phyloP scores from a whole-genome alignment of 1,140 invertebrate genomes.

The Drosophila mayri region DNA sequence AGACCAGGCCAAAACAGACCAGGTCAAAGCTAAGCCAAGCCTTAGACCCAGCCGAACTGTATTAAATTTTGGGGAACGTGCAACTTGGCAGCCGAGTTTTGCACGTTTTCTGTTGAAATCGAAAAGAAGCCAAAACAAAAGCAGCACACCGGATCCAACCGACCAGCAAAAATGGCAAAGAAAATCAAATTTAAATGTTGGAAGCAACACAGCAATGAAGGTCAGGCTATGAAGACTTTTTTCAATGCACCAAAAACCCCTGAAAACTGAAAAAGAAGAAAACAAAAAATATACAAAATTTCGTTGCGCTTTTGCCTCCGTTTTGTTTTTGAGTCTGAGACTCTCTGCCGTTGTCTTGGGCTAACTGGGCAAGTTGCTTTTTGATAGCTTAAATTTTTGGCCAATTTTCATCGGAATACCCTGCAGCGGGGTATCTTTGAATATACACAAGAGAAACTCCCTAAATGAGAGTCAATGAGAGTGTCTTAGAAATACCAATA shows the following conservation, averaged over 20 bases:
- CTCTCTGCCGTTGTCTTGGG: conserved; percentile 41
- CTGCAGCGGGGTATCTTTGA: background rate
- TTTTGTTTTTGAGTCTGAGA: conserved; percentile 16
- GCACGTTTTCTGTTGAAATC: conserved; percentile 81
- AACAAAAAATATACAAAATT: conserved; percentile 25
- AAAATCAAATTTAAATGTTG: conserved; percentile 80
- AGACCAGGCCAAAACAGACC: conserved; percentile 11
- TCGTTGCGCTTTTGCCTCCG: conserved; percentile 45
- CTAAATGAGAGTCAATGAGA: background rate
- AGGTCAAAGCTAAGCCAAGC: conserved; percentile 49
- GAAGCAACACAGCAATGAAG: conserved; percentile 71
- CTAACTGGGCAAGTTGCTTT: conserved; percentile 54
- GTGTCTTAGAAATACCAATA: background rate
- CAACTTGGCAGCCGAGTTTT: conserved; percentile 66
- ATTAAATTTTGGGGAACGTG: conserved; percentile 74
- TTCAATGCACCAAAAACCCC: conserved; percentile 29
- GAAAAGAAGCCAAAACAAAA: conserved; percentile 57
- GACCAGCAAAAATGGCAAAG: conserved; percentile 27
- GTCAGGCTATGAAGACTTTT: conserved; percentile 63
- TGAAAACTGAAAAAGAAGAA: conserved; percentile 5
- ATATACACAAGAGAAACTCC: background rate
- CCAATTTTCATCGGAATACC: conserved; percentile 58
- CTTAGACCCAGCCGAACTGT: conserved; percentile 60
- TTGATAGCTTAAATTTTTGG: conserved; percentile 69
- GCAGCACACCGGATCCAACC: conserved; percentile 19